These are phyloP conservation scores for Hephaestus fuliginosus DNA, from an alignment of 2,797 vertebrate genomes.

Conservation along the genomic window DNA sequence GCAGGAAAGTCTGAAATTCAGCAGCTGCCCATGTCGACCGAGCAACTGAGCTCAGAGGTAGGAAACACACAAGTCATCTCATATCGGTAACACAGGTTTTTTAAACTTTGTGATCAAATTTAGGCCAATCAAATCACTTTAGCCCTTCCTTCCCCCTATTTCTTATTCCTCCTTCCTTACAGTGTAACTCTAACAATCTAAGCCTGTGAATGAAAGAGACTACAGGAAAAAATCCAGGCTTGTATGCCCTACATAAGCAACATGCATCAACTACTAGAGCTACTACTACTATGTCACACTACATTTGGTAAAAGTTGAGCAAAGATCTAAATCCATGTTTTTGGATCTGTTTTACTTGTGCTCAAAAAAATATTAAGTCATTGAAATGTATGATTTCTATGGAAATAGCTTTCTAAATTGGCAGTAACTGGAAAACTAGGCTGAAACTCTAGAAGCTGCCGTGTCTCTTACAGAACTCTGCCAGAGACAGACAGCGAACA, in stretches of 20 bases:
- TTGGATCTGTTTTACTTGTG: neutral
- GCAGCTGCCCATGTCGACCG: conserved; percentile 19
- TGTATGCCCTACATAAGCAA: neutral
- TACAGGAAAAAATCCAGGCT: neutral
- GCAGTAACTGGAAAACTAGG: neutral
- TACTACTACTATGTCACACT: neutral
- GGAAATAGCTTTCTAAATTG: neutral
- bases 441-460: neutral
- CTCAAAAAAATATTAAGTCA: neutral
- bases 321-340: neutral
- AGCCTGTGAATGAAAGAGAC: neutral
- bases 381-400: too few relatives aligned
- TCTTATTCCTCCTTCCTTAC: neutral
- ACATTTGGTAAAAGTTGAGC: neutral
- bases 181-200: neutral
- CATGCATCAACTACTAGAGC: neutral
- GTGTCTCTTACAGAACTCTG: too few relatives aligned
- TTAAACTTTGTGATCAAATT: neutral
- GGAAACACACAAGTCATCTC: neutral
- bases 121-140: neutral
- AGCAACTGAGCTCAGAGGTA: conserved; percentile 8
- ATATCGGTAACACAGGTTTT: neutral
- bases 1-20: conserved; percentile 36
- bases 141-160: neutral
- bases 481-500: too few relatives aligned